phyloP scores from a whole-genome alignment of 2,888 invertebrate genomes.

The Chrysotoxum bicinctum region DNA sequence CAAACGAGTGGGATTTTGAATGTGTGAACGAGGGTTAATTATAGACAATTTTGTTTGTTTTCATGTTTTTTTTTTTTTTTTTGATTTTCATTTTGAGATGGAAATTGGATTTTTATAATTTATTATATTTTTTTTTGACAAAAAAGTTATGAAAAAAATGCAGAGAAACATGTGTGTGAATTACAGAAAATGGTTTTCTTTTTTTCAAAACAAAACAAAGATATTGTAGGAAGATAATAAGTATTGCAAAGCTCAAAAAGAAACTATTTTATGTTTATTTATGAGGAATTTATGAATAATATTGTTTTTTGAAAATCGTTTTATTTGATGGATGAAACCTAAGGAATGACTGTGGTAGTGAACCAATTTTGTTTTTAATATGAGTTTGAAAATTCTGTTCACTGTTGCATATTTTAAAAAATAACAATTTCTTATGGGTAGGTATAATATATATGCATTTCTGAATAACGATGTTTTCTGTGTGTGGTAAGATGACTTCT shows the following conservation, averaged over 20 bases:
- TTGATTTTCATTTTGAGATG: constrained; percentile 52
- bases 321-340: constrained; percentile 26
- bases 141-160: constrained; percentile 56
- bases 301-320: neutral
- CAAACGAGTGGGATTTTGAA: constrained; percentile 78
- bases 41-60: constrained; percentile 35
- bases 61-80: constrained; percentile 43
- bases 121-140: constrained; percentile 33
- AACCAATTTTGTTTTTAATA: neutral
- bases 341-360: neutral
- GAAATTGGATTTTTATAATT: constrained; percentile 23
- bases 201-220: neutral
- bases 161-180: constrained; percentile 51
- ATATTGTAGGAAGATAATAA: constrained; percentile 37
- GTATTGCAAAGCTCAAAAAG: constrained; percentile 64
- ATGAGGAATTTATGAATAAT: constrained; percentile 7
- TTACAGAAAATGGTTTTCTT: constrained; percentile 33
- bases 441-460: neutral
- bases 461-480: constrained; percentile 46
- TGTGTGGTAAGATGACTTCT: constrained; percentile 57
- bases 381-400: neutral
- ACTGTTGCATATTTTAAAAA: constrained; percentile 2
- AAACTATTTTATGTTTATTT: constrained; percentile 41
- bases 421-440: constrained; percentile 4
- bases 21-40: constrained; percentile 72